These are phyloP conservation scores for Polyergus mexicanus DNA, from an alignment of 1,140 invertebrate genomes.

Conservation along the genomic window DNA sequence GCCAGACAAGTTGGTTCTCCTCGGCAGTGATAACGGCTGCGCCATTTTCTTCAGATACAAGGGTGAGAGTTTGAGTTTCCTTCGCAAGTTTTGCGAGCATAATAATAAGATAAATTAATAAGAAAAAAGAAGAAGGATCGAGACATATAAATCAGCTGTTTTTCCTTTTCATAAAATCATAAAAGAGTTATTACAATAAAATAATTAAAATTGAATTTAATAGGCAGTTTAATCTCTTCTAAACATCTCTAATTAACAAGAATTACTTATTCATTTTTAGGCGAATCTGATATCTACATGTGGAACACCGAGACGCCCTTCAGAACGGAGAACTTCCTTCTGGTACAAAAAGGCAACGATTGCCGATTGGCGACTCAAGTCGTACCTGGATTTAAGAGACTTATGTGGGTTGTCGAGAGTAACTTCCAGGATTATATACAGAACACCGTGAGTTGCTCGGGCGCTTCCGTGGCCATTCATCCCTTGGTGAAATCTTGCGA, in stretches of 20 bases:
- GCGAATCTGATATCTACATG: constrained; percentile 88
- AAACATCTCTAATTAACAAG: not conserved
- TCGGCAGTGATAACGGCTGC: constrained; percentile 88
- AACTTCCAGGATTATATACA: constrained; percentile 89
- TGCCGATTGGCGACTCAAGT: constrained; percentile 88
- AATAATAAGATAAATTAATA: not conserved
- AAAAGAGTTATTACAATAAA: not conserved
- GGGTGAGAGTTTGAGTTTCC: constrained; percentile 63
- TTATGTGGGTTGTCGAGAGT: constrained; percentile 89
- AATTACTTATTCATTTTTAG: constrained; percentile 67
- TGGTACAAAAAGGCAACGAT: constrained; percentile 88
- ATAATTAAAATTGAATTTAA: not conserved
- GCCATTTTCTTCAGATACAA: constrained; percentile 87
- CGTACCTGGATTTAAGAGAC: constrained; percentile 86
- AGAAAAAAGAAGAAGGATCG: not conserved
- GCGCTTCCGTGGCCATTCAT: constrained; percentile 86
- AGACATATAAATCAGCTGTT: not conserved
- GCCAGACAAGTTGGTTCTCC: constrained; percentile 86
- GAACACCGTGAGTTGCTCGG: constrained; percentile 87
- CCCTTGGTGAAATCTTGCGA: constrained; percentile 84
- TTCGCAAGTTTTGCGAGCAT: too few species aligned
- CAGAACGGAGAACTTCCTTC: constrained; percentile 86
- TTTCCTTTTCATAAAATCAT: not conserved
- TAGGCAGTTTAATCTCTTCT: too few species aligned
- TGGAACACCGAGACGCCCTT: constrained; percentile 88